These are phyloP conservation scores for Drosophila leontia DNA, from an alignment of 1,140 invertebrate genomes.

Conservation along the genomic window DNA sequence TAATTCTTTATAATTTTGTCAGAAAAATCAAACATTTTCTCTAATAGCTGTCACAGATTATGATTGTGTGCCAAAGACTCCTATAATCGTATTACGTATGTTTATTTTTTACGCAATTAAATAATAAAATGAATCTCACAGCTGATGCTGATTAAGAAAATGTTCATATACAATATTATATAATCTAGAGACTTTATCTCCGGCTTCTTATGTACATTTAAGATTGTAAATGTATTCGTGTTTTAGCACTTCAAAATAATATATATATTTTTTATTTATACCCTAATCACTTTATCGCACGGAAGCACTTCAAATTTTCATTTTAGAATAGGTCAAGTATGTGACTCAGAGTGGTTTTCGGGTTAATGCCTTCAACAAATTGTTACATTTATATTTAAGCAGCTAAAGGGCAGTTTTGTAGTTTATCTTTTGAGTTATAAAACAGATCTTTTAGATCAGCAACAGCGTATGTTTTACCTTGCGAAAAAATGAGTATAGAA, in stretches of 20 bases:
- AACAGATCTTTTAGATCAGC: not conserved
- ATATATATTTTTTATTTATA: not conserved
- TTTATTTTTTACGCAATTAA: conserved; percentile 1
- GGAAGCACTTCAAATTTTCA: not conserved
- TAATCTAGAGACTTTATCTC: not conserved
- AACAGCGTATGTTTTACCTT: too few species aligned
- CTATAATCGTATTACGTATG: not conserved
- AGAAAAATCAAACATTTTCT: not conserved
- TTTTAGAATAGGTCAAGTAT: not conserved
- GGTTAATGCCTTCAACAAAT: not conserved
- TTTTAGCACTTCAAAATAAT: not conserved
- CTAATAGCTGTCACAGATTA: not conserved
- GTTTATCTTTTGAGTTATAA: too few species aligned
- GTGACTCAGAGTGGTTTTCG: not conserved
- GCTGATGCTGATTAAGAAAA: conserved; percentile 7
- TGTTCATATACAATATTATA: not conserved
- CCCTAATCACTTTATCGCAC: too few species aligned
- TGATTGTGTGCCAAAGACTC: not conserved
- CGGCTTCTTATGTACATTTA: not conserved
- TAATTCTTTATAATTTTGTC: not conserved
- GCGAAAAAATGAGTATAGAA: not conserved
- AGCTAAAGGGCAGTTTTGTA: not conserved
- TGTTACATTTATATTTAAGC: not conserved
- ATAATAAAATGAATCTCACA: not conserved
- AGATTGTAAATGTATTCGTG: too few species aligned